Evolutionary conservation across 2,113 vertebrate species (phyloP).

Genomic region (Jacana jacana): DNA sequence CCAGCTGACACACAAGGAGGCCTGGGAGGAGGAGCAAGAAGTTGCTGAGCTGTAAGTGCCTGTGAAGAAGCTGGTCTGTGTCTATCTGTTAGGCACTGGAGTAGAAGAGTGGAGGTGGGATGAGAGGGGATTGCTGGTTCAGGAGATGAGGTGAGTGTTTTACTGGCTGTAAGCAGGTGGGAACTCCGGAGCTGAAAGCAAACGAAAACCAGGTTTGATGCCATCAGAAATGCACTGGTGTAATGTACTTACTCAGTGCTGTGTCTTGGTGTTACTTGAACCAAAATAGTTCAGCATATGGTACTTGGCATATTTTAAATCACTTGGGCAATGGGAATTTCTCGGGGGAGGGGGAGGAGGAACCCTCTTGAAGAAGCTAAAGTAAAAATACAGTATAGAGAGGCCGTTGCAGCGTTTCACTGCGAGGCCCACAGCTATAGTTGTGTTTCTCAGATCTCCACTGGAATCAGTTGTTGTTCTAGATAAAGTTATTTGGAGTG

Average conservation of each 20-base stretch:
- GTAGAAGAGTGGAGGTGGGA: not conserved
- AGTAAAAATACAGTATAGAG: not conserved
- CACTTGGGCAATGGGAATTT: not conserved
- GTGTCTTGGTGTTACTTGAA: not conserved
- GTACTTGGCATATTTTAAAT: not conserved
- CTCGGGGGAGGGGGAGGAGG: not conserved
- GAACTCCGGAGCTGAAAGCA: not conserved
- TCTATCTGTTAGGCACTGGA: not conserved
- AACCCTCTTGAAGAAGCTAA: not conserved
- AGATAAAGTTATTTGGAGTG: not conserved
- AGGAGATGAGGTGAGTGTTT: not conserved
- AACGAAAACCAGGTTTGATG: not conserved
- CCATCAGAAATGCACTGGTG: not conserved
- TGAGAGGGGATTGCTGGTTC: not conserved
- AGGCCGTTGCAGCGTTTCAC: not conserved
- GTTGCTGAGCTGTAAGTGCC: constrained; percentile 95
- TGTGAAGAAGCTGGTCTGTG: not conserved
- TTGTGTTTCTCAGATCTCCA: not conserved
- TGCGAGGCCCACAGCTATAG: not conserved
- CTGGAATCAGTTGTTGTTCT: not conserved
- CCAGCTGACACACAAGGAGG: constrained; percentile 96
- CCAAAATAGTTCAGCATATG: not conserved
- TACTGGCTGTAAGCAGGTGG: not conserved
- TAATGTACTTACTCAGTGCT: not conserved
- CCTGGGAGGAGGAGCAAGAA: constrained; percentile 99